phyloP scores from a whole-genome alignment of 2,797 vertebrate genomes.

The Ambastaia sidthimunki region DNA sequence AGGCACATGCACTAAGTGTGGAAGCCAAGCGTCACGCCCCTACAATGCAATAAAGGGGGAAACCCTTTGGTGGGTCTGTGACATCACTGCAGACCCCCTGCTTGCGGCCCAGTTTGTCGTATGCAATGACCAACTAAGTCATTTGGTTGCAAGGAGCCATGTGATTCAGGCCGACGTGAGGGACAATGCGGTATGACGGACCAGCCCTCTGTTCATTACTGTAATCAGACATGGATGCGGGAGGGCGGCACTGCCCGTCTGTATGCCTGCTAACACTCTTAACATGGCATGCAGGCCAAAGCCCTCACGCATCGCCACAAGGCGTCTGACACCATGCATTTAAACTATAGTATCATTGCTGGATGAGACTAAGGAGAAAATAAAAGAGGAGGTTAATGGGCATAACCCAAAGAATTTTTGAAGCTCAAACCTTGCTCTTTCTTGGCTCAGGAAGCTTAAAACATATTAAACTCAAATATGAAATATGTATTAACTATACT shows the following conservation, averaged over 20 bases:
- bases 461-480: no score
- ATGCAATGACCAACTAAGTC: conserved; percentile 84
- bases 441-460: no score
- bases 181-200: conserved; percentile 72
- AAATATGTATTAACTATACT: no score
- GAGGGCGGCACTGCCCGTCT: conserved; percentile 55
- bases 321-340: conserved; percentile 82
- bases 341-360: conserved; percentile 64
- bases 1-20: conserved; percentile 33
- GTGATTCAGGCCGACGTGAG: conserved; percentile 86
- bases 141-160: conserved; percentile 79
- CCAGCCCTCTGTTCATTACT: conserved; percentile 73
- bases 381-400: conserved; percentile 19
- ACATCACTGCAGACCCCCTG: conserved; percentile 73
- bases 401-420: not conserved
- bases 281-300: conserved; percentile 71
- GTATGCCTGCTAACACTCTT: conserved; percentile 74
- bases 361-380: conserved; percentile 8
- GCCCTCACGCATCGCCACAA: conserved; percentile 80
- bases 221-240: conserved; percentile 75
- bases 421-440: not conserved
- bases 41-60: conserved; percentile 59
- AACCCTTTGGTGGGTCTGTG: conserved; percentile 57
- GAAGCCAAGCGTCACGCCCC: not conserved
- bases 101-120: conserved; percentile 83